phyloP scores from a whole-genome alignment of 37 sponge, comb jelly and placozoan genomes.

The Eunapius fragilis region DNA sequence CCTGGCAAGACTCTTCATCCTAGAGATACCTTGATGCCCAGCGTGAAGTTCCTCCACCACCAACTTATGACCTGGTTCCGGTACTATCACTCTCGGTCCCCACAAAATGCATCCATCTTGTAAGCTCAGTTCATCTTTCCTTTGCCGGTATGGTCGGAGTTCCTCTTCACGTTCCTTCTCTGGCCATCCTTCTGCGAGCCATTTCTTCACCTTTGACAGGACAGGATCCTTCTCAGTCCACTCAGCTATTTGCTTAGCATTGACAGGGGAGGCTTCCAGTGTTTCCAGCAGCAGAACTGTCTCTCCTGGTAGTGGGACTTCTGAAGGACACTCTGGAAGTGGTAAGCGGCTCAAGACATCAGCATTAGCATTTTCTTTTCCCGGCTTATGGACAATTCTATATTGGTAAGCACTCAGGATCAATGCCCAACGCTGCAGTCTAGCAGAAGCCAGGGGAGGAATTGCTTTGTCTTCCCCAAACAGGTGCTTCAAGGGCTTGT shows the following conservation, averaged over 20 bases:
- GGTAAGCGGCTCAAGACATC: slow-evolving; percentile 46
- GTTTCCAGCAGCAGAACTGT: slow-evolving; percentile 4
- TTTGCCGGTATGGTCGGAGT: slow-evolving; percentile 6
- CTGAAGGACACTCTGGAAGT: slow-evolving; percentile 6
- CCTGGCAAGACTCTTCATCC: too few species aligned
- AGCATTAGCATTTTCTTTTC: slow-evolving; percentile 25
- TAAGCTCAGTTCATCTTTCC: slow-evolving; percentile 28
- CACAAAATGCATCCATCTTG: slow-evolving; percentile 35
- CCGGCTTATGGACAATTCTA: slow-evolving; percentile 25
- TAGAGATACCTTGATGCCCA: slow-evolving; percentile 24
- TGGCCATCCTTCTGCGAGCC: slow-evolving; percentile 10
- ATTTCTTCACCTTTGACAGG: slow-evolving; percentile 5
- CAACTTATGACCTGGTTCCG: neutral
- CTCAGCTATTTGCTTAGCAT: slow-evolving; percentile 7
- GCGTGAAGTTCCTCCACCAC: slow-evolving; percentile 10
- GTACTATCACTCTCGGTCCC: slow-evolving; percentile 25
- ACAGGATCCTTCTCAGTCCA: slow-evolving; percentile 47
- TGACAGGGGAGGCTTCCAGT: slow-evolving; percentile 12
- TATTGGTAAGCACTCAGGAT: slow-evolving; percentile 45
- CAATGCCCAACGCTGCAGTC: slow-evolving; percentile 45
- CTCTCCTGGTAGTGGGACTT: slow-evolving; percentile 27
- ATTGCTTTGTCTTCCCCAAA: slow-evolving; percentile 12
- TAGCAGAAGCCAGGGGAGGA: slow-evolving; percentile 48
- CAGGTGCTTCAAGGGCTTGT: slow-evolving; percentile 40
- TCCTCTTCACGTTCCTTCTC: neutral